Evolutionary conservation across 1,140 invertebrate genomes (phyloP).

Genomic region (Caenorhabditis remanei): DNA sequence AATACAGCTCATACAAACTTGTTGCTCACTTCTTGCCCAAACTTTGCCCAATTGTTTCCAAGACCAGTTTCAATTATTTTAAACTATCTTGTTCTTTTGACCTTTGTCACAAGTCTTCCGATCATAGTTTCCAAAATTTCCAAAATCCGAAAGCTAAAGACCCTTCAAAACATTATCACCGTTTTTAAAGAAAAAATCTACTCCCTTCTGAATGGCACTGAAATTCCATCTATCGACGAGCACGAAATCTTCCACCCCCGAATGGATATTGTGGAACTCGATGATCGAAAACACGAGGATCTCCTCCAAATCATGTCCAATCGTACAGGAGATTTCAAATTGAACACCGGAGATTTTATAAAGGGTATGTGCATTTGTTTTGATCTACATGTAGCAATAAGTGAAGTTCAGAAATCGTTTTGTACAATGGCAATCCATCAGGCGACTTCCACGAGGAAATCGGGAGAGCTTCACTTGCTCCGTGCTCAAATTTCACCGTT

Average conservation of each 20-base stretch:
- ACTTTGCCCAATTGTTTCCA: too few species aligned
- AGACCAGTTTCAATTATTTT: too few species aligned
- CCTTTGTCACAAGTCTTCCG: too few species aligned
- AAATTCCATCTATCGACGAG: conserved; percentile 15
- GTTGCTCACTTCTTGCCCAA: too few species aligned
- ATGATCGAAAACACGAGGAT: conserved; percentile 26
- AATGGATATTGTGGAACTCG: conserved; percentile 32
- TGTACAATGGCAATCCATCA: not conserved
- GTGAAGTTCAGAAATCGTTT: not conserved
- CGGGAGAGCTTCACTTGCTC: not conserved
- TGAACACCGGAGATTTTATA: conserved; percentile 25
- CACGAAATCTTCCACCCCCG: conserved; percentile 10
- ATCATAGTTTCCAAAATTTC: too few species aligned
- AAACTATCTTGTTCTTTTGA: too few species aligned
- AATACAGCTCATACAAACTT: too few species aligned
- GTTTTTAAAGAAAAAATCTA: not conserved
- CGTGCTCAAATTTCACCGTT: conserved; percentile 8
- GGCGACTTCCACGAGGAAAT: not conserved
- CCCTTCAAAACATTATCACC: too few species aligned
- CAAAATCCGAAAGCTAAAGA: too few species aligned
- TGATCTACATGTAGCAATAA: not conserved
- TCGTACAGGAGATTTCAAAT: conserved; percentile 9
- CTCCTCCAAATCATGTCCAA: conserved; percentile 6
- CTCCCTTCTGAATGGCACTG: not conserved
- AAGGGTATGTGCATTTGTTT: not conserved